Percentiles rank a stretch among this genome's conserved stretches.
Evolutionary conservation across 2,797 vertebrate species (phyloP).

Genomic region (Trachops cirrhosus): DNA sequence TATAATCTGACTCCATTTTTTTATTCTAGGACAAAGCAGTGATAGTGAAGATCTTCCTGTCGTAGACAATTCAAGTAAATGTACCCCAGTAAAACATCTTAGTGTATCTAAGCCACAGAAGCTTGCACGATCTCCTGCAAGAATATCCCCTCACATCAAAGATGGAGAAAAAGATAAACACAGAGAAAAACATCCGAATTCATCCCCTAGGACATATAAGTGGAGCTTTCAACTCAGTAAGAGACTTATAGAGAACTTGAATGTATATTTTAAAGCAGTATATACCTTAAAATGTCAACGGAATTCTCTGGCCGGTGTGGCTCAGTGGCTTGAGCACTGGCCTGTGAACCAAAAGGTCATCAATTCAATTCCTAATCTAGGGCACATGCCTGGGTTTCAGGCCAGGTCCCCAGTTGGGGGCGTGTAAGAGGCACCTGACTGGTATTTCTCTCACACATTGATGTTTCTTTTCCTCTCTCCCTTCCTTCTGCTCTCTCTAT

Average conservation of each 20-base stretch:
- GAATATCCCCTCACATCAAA: conserved; percentile 87
- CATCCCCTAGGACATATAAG: conserved; percentile 92
- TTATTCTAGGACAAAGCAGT: conserved; percentile 92
- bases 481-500: no score
- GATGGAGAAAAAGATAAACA: conserved; percentile 91
- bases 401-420: no score
- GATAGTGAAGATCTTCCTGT: conserved; percentile 94
- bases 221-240: conserved; percentile 96
- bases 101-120: conserved; percentile 89
- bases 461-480: no score
- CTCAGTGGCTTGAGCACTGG: no score
- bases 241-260: conserved; percentile 47
- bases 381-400: no score
- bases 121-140: conserved; percentile 86
- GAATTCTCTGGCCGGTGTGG: not conserved
- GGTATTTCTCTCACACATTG: no score
- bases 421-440: no score
- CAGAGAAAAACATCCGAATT: conserved; percentile 89
- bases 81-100: conserved; percentile 89
- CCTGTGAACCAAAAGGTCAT: no score
- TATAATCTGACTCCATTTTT: conserved; percentile 38
- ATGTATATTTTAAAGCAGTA: not conserved
- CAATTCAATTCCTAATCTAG: no score
- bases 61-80: conserved; percentile 88
- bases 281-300: conserved; percentile 23